Percentiles rank a stretch among this genome's conserved stretches.
Evolutionary conservation across 2,888 invertebrate genomes (phyloP).

Genomic region (Spisula subtruncata): DNA sequence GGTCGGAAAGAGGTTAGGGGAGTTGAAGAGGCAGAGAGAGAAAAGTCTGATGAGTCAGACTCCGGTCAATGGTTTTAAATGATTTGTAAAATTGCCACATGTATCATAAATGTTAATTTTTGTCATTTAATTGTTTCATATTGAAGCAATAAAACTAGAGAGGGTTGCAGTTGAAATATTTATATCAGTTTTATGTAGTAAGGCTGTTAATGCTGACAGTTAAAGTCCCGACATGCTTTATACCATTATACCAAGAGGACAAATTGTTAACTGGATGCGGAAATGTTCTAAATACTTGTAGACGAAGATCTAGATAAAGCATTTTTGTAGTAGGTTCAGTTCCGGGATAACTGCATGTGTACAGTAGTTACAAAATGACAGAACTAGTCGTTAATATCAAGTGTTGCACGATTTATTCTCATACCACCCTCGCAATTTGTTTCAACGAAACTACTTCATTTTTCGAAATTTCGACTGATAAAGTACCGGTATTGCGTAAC

Average conservation of each 20-base stretch:
- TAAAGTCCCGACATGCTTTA: background rate
- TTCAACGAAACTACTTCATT: background rate
- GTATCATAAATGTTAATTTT: background rate
- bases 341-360: background rate
- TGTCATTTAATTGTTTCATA: background rate
- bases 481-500: background rate
- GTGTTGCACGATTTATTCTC: background rate
- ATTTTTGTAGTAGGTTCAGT: too few species aligned
- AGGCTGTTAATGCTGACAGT: background rate
- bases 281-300: too few species aligned
- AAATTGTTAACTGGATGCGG: too few species aligned
- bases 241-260: background rate
- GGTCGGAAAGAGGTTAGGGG: background rate
- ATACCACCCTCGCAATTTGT: background rate
- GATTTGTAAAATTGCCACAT: slow-evolving; percentile 17
- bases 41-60: background rate
- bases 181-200: background rate
- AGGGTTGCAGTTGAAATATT: background rate
- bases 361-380: background rate
- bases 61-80: background rate
- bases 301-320: too few species aligned
- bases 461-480: slow-evolving; percentile 14
- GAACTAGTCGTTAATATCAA: background rate
- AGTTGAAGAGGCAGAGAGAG: too few species aligned
- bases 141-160: background rate